Base-by-base conservation (phyloP, 2,888 invertebrate species). In the Chloroclysta siterata region DNA sequence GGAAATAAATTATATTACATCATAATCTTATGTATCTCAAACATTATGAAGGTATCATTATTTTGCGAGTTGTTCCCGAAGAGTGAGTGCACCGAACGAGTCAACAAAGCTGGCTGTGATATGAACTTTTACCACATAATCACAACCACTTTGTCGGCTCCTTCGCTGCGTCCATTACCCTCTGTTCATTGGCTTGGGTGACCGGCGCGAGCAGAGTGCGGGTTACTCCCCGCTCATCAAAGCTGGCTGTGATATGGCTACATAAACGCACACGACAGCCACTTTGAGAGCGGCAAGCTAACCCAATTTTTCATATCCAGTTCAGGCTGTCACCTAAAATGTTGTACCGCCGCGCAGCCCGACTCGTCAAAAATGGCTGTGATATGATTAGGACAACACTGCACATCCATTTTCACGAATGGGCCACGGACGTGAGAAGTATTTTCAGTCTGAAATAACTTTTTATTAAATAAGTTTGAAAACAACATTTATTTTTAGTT, bases 281-380 rank as follows among this genome's bases (percentile, higher is more conserved):
- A 97, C 96, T 96, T 97, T 97, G 97, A 95, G 97, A 97, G 97
- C 93, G 94, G 90, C 93, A 46, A 47, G 22, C 39, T 4, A 46
- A 46, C 46, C 46, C 8, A n/a, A 17, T 7, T 46, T 11, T 46
- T 17, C 46, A 46, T 17, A 46, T 46, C n/a, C 10, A 39, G 36
- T 39, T 11, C 36, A 39, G 17, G 39, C 10, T 22, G 6, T 41
- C 17, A n/a, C 15, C 28, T 14, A 46, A 14, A 42, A 15, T 33
- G 61, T 7, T 44, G 60, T 8, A 10, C 14, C 73, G 81, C 88
- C 94, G 87, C 90, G 89, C 94, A 94, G 94, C 95, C 95, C 94
- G 95, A 96, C 96, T 97, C 97, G 97, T 97, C 97, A 97, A 97
- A 96, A 97, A 97, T 97, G 97, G 97, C 97, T 97, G 97, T 97